Evolutionary conservation across 64 coral and sea anemone genomes (phyloP), one percentile per base, ranked within the genome.

Genomic region (Pocillopora verrucosa): DNA sequence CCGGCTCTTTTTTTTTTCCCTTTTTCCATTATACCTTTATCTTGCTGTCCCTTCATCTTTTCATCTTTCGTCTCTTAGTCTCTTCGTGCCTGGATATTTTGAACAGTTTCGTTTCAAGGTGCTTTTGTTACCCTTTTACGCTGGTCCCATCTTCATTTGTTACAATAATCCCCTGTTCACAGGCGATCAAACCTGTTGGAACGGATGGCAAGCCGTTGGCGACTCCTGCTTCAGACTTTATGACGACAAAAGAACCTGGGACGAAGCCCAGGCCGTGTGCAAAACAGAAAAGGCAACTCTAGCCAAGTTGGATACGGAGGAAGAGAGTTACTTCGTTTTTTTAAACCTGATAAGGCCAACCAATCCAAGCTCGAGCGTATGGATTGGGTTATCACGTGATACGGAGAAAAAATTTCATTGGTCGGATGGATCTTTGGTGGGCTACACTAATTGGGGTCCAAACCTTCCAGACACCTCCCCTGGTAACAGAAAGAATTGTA

Each of bases 381-480:
- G 82, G 82, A 85, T 85, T 26, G 82, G 82, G 82, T n/a, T 85
- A 13, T 85, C 82, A 15, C 82, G 61, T 72, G 65, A 85, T 38
- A n/a, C 65, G 36, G 38, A 85, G 6, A 85, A 72, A 3, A 85
- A 72, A 19, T 85, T 57, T 30, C 35, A 85, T 85, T 85, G 82
- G 82, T 72, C 82, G 9, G 82, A 85, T 24, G 82, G 64, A 56
- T 12, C 65, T 24, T 12, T 58, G 37, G 37, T 36, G 13, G 64
- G 72, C 11, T 85, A 85, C 56, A 85, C 36, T 20, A 85, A 85
- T 22, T 85, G 82, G 82, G 82, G 62, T 16, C 82, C 4, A 56
- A 41, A 65, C 36, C 57, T 65, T 20, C 82, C 82, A 9, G 82
- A 85, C 72, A 26, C 15, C 11, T 72, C 36, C 17, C 64, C 82